Evolutionary conservation across 2,797 vertebrate species (phyloP), one percentile per base, ranked within the genome.

Genomic region (Malurus leucopterus): DNA sequence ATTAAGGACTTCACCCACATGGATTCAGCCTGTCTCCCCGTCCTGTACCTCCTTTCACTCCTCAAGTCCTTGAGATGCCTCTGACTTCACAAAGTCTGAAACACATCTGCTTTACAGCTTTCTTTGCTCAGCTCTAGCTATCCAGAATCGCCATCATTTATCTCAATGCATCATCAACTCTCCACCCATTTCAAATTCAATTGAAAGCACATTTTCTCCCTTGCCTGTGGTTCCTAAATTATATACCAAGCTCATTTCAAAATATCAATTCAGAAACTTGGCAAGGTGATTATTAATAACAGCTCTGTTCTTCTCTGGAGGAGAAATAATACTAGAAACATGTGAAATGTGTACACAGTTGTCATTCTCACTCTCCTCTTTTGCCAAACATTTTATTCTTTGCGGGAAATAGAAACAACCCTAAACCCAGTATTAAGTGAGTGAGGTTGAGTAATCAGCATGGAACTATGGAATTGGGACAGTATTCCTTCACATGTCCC

Each of bases 251-350:
- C 57, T 92, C 50, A 40, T 87, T 94, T 90, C 90, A 90, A 92
- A 94, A 87, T 80, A 94, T 30, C 77, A 82, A 68, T 90, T 87
- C 79, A 91, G 82, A 84, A 95, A 81, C 82, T 88, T 93, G 89
- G 89, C 81, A 32, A 92, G 78, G 91, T 91, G 84, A 88, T 92
- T 94, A 95, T 93, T 95, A 95, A 95, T 92, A 94, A 90, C 84
- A 95, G 68, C 32, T 89, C 82, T 84, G 67, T 78, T 91, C 90
- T 84, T 57, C 81, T 93, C 64, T 3, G 3, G 71, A 93, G 82
- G 49, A 95, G 67, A 93, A 93, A 93, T 83, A 93, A 82, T 49
- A 74, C 43, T 30, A 73, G 81, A 85, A 93, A 84, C 68, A 94
- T 67, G 85, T 64, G 82, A 88, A 92, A 94, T 94, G 84, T 94